Evolutionary conservation across 64 coral and sea anemone species (phyloP), one percentile per base, ranked within the genome.

Genomic region (Montipora foliosa): DNA sequence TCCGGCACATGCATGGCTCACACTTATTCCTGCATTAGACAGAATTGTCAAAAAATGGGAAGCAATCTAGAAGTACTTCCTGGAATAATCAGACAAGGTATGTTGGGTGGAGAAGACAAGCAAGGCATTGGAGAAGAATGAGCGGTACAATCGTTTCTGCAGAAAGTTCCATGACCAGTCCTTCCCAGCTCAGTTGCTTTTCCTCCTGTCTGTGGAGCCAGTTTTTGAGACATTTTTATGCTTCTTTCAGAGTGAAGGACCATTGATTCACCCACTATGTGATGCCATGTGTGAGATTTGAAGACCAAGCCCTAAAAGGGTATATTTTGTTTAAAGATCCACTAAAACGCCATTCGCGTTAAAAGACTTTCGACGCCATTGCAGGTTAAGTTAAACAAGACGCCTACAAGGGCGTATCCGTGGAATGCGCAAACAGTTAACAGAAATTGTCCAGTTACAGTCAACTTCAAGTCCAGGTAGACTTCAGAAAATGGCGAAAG

Each of bases 221-320:
- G 77, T 89, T 67, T 94, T 77, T 10, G 77, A 94, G 67, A 89
- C 77, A 69, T 89, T 94, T 68, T 11, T 82, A 10, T 83, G 78
- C 78, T 89, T 94, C 87, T 93, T 93, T 66, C 90, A 92, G 19
- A 85, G 45, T 78, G 81, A 94, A 89, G 87, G 87, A 4, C 93
- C 79, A 49, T 71, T 94, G 29, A 94, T 94, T 89, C 93, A 94
- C 57, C n/a, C 89, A 29, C 87, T 94, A 15, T 87, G 59, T 84
- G 53, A 76, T 76, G 8, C 49, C 84, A 84, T 89, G 87, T 89
- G 68, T 89, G 87, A 94, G 25, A 87, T 37, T 93, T 14, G 80
- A 88, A 6, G 80, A 17, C 64, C 61, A 93, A 93, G 84, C 58
- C 70, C 4, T 80, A 48, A 67, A 48, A 79, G 78, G 29, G 29